These are phyloP conservation scores for Mycteria americana DNA, from an alignment of 2,797 vertebrate species.

Conservation along the genomic window DNA sequence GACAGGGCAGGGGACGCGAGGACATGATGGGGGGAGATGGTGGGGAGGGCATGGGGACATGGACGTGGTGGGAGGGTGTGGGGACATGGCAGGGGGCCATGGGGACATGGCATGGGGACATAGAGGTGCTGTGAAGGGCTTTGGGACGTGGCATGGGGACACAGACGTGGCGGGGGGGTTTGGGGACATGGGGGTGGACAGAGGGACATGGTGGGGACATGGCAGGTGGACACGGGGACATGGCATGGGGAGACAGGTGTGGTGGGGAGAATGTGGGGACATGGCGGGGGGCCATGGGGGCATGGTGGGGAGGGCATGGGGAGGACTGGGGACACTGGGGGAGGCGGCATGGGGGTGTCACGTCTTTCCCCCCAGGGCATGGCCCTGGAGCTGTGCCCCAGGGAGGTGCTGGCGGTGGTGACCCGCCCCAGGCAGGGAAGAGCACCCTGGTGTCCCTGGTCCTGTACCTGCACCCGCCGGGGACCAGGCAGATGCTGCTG, in stretches of 20 bases:
- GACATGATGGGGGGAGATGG: not conserved
- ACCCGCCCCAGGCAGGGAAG: slow-evolving; percentile 83
- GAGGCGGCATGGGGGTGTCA: not conserved
- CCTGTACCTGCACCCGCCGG: slow-evolving; percentile 80
- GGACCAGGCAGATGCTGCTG: slow-evolving; percentile 74
- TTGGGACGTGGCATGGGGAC: too few species aligned
- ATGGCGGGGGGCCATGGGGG: not conserved
- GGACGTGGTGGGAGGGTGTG: too few species aligned
- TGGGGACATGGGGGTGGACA: not conserved
- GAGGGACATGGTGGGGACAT: too few species aligned
- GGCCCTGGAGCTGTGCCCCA: slow-evolving; percentile 78
- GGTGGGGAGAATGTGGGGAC: too few species aligned
- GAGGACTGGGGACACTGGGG: too few species aligned
- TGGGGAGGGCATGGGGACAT: not conserved
- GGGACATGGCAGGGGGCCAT: not conserved
- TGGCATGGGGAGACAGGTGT: too few species aligned
- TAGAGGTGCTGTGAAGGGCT: too few species aligned
- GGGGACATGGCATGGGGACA: not conserved
- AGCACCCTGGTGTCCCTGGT: slow-evolving; percentile 81
- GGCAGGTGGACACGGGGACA: too few species aligned
- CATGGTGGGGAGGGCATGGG: too few species aligned
- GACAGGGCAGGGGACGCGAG: not conserved
- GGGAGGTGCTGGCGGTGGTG: slow-evolving; percentile 81
- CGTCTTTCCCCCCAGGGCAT: slow-evolving; percentile 68
- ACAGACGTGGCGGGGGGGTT: too few species aligned